Conservation (phyloP, 2,113 vertebrate genomes). For the Lagenorhynchus albirostris region DNA sequence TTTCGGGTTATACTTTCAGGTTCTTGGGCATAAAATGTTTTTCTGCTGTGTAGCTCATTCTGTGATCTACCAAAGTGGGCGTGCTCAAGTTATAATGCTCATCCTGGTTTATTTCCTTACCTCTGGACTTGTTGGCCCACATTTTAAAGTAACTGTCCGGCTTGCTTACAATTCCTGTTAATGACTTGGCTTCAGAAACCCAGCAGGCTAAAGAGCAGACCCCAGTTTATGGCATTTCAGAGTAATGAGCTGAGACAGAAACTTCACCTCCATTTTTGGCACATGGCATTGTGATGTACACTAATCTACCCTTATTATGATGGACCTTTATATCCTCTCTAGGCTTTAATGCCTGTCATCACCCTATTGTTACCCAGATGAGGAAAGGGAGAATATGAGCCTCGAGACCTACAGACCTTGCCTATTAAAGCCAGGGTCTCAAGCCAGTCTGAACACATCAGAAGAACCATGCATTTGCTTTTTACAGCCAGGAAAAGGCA, state of each 20-base stretch:
- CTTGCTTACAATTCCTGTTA: background rate
- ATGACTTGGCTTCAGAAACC: constrained; percentile 28
- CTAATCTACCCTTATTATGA: constrained; percentile 66
- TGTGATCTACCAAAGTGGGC: background rate
- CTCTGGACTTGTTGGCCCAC: too few species aligned
- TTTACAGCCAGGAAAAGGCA: constrained; percentile 46
- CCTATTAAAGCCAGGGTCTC: constrained; percentile 76
- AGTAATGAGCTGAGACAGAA: constrained; percentile 52
- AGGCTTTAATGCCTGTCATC: constrained; percentile 75
- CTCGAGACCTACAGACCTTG: constrained; percentile 55
- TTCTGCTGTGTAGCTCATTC: background rate
- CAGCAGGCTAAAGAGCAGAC: constrained; percentile 8
- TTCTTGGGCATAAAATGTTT: background rate
- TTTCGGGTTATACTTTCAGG: background rate
- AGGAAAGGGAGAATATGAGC: constrained; percentile 52
- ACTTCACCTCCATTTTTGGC: constrained; percentile 65
- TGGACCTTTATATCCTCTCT: constrained; percentile 53
- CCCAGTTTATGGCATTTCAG: background rate
- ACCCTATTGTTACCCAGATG: constrained; percentile 65
- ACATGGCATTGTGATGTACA: constrained; percentile 46
- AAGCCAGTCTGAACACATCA: background rate
- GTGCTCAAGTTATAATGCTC: fast-evolving
- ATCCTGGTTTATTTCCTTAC: background rate
- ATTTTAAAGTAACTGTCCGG: background rate
- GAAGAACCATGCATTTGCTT: constrained; percentile 19